These are phyloP conservation scores for Heliconius aoede DNA, from an alignment of 2,888 invertebrate genomes.

Conservation along the genomic window DNA sequence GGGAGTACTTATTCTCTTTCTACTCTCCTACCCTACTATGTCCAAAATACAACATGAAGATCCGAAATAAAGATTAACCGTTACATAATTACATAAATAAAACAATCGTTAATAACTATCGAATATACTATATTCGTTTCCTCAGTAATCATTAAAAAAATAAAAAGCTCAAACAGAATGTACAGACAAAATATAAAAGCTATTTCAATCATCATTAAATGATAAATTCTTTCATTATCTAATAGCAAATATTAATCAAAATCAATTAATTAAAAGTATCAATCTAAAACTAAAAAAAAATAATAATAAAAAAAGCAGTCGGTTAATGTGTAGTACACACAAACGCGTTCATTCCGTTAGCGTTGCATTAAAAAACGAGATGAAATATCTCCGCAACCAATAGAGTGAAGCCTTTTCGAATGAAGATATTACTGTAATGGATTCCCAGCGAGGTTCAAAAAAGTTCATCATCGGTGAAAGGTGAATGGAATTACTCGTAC, in stretches of 20 bases:
- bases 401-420: constrained; percentile 63
- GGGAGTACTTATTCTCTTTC: too few species aligned
- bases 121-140: too few species aligned
- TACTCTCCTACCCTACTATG: too few species aligned
- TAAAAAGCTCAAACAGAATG: too few species aligned
- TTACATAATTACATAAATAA: too few species aligned
- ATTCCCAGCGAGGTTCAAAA: constrained; percentile 53
- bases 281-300: constrained; percentile 15
- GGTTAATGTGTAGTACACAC: constrained; percentile 40
- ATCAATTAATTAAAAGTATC: background rate
- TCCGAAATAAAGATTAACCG: too few species aligned
- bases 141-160: background rate
- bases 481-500: constrained; percentile 46
- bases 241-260: background rate
- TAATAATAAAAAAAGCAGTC: background rate
- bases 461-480: constrained; percentile 44
- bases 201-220: too few species aligned
- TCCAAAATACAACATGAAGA: too few species aligned
- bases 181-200: background rate
- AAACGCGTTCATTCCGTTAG: constrained; percentile 46
- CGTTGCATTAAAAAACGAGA: constrained; percentile 55
- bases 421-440: constrained; percentile 69
- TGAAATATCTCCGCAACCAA: constrained; percentile 63
- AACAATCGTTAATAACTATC: too few species aligned
- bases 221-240: background rate